Evolutionary conservation across 2,797 vertebrate genomes (phyloP), one percentile per base, ranked within the genome.

Genomic region (Carcharodon carcharias): DNA sequence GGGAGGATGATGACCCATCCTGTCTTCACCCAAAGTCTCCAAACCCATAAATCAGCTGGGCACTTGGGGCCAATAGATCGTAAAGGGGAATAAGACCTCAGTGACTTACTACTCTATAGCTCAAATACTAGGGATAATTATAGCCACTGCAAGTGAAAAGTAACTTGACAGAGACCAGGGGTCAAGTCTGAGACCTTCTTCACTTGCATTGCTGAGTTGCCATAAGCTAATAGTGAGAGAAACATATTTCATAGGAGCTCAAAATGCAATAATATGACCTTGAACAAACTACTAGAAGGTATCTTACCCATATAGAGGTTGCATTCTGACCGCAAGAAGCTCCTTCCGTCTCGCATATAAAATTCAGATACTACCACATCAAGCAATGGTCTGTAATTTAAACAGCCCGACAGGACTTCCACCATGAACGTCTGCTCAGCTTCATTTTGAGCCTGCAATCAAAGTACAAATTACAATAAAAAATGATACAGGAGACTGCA

Each of bases 291-390:
- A 35, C 31, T 23, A 63, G 14, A 35, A 56, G n/a, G 56, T 95
- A 50, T 4, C 98, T 97, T 97, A 99, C 99, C 98, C 96, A 96
- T 50, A 96, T 98, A 99, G 96, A 98, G 97, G 97, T 97, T 98
- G 96, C 96, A 97, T 95, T 99, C 98, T 1, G 97, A 97, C 97
- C 96, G 97, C 40, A 97, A 97, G 96, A 98, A 97, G 31, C 96
- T 96, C 96, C 96, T 98, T 45, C 98, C 98, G 21, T 98, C 97
- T 69, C 96, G 98, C 50, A 96, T 97, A 96, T 98, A 99, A 97
- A 99, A 99, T 31, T 98, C 97, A 26, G 97, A 97, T 89, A 99
- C 97, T 21, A 99, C 98, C 56, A 98, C 96, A 61, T 98, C 97
- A 97, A 99, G 96, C 92, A 99, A 96, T 96, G 97, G 97, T 97